Conservation (phyloP, 2,797 vertebrate species). For the Chanos chanos region DNA sequence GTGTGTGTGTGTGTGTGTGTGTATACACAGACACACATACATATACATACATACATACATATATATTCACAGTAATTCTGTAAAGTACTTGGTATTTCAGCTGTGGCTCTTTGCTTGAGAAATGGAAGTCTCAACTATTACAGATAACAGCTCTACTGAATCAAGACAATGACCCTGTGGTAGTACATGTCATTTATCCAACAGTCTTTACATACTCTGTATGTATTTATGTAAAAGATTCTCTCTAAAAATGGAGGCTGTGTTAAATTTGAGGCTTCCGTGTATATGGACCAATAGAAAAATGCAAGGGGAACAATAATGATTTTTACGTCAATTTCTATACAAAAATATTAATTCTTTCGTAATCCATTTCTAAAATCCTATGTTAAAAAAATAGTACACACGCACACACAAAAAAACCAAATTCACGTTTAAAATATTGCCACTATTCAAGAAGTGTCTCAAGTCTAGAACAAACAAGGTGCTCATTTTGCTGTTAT, state of each 20-base stretch:
- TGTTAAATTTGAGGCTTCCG: no score
- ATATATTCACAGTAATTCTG: slow-evolving; percentile 45
- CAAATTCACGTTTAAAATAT: slow-evolving; percentile 83
- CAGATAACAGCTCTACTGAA: slow-evolving; percentile 18
- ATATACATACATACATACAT: no score
- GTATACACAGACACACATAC: no score
- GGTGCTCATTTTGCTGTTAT: slow-evolving; percentile 71
- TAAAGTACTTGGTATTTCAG: slow-evolving; percentile 40
- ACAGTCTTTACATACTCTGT: slow-evolving; percentile 21
- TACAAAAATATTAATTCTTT: slow-evolving; percentile 71
- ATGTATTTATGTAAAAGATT: slow-evolving; percentile 50
- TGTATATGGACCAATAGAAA: no score
- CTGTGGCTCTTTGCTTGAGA: slow-evolving; percentile 24
- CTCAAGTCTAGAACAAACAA: slow-evolving; percentile 77
- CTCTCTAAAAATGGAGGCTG: slow-evolving; percentile 54
- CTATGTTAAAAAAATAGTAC: slow-evolving; percentile 79
- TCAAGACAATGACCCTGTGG: slow-evolving; percentile 1
- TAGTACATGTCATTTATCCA: slow-evolving; percentile 4
- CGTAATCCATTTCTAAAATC: slow-evolving; percentile 57
- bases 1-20: no score
- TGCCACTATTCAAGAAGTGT: slow-evolving; percentile 77
- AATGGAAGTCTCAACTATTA: slow-evolving; percentile 25
- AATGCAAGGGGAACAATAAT: slow-evolving; percentile 54
- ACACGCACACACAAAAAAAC: slow-evolving; percentile 78
- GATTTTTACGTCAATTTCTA: slow-evolving; percentile 52